Evolutionary conservation across 2,888 invertebrate species (phyloP), one percentile per base, ranked within the genome.

Genomic region (Tachystola acroxantha): DNA sequence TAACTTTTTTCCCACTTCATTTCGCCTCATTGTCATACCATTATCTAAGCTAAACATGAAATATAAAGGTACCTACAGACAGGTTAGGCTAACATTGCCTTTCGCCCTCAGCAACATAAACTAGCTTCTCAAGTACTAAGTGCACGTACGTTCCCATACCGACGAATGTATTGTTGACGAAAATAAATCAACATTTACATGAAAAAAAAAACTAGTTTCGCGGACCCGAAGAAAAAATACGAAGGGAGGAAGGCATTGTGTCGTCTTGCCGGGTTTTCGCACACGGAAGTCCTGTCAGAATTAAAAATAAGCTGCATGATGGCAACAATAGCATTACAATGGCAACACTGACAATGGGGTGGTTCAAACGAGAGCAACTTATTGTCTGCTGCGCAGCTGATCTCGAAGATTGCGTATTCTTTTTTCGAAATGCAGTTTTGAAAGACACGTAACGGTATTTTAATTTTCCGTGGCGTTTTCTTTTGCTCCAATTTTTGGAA

Each of bases 141-240:
- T 36, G 50, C 45, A 52, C 54, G 27, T 27, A 11, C 62, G 66
- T 84, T 82, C 84, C 82, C 80, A 81, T 78, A 75, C 69, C 64
- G 43, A 60, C 58, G 59, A 32, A 63, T 48, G 65, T 54, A 79
- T 81, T 82, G 84, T 82, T 84, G 81, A 78, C 79, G 65, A 70
- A 76, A 81, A 81, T 82, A 80, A 81, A 81, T 82, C 81, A 81
- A 74, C 71, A 80, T 79, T 78, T 77, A 81, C 79, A 78, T 77
- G 74, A 54, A 64, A 73, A 72, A 75, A 75, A 73, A 67, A 78
- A 80, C 82, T 63, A 72, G 82, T 82, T 79, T 65, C 53, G 62
- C 57, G 64, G 64, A 64, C 64, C 53, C 40, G 36, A 45, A 43
- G 57, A 64, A 70, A 68, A 50, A 63, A 67, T 42, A 57, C 50